Percentiles rank a stretch among this genome's conserved stretches.
Conservation (phyloP, 92 coral and sea anemone genomes). For the Bergia puertoricense region DNA sequence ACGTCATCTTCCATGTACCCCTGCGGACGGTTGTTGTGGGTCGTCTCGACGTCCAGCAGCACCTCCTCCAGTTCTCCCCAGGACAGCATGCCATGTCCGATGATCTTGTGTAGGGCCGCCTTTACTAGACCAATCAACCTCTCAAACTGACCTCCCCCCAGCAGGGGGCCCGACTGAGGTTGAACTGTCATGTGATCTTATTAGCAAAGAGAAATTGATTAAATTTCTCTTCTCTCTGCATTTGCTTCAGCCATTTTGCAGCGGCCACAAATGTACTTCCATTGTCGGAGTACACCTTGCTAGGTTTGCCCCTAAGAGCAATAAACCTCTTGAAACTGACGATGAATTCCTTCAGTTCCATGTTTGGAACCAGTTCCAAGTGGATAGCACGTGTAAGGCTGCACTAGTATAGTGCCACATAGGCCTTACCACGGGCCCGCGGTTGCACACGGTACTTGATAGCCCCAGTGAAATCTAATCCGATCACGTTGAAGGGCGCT, state of each 20-base stretch:
- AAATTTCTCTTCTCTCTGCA: background rate
- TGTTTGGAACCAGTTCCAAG: background rate
- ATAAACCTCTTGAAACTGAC: background rate
- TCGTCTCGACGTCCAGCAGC: background rate
- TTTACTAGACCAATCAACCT: no score
- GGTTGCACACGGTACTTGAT: background rate
- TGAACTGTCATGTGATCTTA: background rate
- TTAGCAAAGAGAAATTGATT: background rate
- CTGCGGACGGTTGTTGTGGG: background rate
- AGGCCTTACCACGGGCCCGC: background rate
- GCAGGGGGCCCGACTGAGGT: background rate
- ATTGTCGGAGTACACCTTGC: background rate
- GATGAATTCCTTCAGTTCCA: background rate
- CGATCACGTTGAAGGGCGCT: background rate
- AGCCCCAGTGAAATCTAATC: background rate
- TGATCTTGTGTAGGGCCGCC: background rate
- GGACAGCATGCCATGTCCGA: no score
- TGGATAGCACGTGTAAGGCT: background rate
- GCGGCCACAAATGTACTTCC: constrained; percentile 3
- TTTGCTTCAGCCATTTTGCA: background rate
- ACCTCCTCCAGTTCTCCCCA: no score
- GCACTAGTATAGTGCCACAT: background rate
- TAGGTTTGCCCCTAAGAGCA: background rate
- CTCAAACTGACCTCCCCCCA: background rate
- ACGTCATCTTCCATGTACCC: background rate